These are phyloP conservation scores for Lepeophtheirus salmonis DNA, from an alignment of 1,140 invertebrate genomes.

Conservation along the genomic window DNA sequence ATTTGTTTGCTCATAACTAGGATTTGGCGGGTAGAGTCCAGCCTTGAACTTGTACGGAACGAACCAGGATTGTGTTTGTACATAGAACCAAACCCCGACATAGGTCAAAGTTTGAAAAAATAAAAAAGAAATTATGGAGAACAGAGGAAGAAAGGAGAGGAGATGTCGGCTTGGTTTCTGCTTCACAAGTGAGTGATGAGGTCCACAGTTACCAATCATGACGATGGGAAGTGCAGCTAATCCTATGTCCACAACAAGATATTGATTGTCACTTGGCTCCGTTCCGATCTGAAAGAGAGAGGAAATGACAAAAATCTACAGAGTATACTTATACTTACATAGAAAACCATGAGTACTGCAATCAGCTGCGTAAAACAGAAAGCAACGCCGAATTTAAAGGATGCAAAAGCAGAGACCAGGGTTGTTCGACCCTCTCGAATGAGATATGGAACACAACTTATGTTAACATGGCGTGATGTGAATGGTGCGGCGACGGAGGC, in stretches of 20 bases:
- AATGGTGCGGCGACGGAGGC: slow-evolving; percentile 41
- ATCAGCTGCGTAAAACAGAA: slow-evolving; percentile 38
- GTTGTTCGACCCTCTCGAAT: slow-evolving; percentile 36
- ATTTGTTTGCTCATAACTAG: slow-evolving; percentile 21
- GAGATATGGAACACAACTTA: slow-evolving; percentile 35
- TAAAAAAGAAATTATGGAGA: slow-evolving; percentile 26
- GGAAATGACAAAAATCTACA: not conserved
- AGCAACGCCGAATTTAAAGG: slow-evolving; percentile 41
- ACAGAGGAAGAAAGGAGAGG: slow-evolving; percentile 24
- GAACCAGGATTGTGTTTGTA: slow-evolving; percentile 24
- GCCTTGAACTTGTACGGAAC: slow-evolving; percentile 21
- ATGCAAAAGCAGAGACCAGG: slow-evolving; percentile 37
- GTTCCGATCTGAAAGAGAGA: slow-evolving; percentile 19
- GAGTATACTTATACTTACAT: slow-evolving; percentile 19
- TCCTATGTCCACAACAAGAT: slow-evolving; percentile 22
- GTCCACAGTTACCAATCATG: slow-evolving; percentile 24
- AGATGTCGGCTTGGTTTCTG: slow-evolving; percentile 23
- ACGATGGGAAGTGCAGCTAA: slow-evolving; percentile 21
- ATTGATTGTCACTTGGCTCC: slow-evolving; percentile 22
- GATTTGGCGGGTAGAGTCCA: slow-evolving; percentile 20
- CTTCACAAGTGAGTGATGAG: slow-evolving; percentile 22
- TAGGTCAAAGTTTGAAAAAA: slow-evolving; percentile 24
- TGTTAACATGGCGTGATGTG: slow-evolving; percentile 34
- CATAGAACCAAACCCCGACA: slow-evolving; percentile 22
- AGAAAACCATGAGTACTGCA: slow-evolving; percentile 35